A percentile compares a stretch with the other conserved stretches of the same genome.
Evolutionary conservation across 1,140 invertebrate species (phyloP).

Genomic region (Drosophila insularis): DNA sequence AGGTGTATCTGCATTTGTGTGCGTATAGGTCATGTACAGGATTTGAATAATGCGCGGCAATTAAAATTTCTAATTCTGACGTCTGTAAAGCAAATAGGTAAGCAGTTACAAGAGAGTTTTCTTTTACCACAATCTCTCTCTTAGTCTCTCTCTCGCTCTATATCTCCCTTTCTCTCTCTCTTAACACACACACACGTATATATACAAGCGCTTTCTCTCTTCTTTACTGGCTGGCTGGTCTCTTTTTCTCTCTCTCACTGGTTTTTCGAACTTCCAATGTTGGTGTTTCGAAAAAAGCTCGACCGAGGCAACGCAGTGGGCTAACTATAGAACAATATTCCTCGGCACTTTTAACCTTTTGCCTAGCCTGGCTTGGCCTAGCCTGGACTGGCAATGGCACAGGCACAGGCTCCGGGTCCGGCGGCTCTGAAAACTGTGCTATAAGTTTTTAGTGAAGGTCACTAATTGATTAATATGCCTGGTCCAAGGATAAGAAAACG

Average conservation of each 20-base stretch:
- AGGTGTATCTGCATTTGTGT: background rate
- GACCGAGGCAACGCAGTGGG: slow-evolving; percentile 36
- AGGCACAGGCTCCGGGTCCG: background rate
- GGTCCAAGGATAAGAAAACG: slow-evolving; percentile 13
- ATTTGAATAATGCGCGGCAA: slow-evolving; percentile 75
- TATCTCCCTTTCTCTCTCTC: background rate
- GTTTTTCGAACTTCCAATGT: slow-evolving; percentile 62
- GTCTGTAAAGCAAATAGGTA: slow-evolving; percentile 59
- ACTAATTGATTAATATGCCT: slow-evolving; percentile 76
- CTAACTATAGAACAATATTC: slow-evolving; percentile 55
- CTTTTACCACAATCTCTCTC: slow-evolving; percentile 49
- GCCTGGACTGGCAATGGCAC: background rate
- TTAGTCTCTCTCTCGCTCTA: slow-evolving; percentile 31
- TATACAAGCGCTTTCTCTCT: background rate
- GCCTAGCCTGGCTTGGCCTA: slow-evolving; percentile 29
- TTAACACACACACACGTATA: background rate
- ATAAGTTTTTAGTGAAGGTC: slow-evolving; percentile 61
- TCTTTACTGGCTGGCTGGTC: background rate
- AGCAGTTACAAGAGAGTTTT: slow-evolving; percentile 26
- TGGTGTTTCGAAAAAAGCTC: slow-evolving; percentile 48
- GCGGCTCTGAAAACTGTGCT: slow-evolving; percentile 55
- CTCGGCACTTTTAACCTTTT: slow-evolving; percentile 78
- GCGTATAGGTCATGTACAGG: slow-evolving; percentile 68
- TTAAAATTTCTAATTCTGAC: slow-evolving; percentile 81
- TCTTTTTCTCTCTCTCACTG: background rate